Conservation (phyloP, 2,888 invertebrate species). For the Nomada fabriciana region DNA sequence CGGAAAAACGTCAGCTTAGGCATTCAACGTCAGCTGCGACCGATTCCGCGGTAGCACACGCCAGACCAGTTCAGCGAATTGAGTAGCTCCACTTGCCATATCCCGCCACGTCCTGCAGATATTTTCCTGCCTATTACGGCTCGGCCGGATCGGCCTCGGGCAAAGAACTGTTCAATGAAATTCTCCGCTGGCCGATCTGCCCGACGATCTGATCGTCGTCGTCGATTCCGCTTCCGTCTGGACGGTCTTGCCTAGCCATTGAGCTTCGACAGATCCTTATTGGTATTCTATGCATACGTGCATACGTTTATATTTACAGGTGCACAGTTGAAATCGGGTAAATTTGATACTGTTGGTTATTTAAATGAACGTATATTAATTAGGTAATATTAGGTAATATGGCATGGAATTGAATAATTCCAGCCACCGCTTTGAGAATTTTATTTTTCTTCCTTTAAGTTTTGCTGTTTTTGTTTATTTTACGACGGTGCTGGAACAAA, state of each 20-base stretch:
- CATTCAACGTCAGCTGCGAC: conserved; percentile 77
- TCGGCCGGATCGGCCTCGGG: conserved; percentile 68
- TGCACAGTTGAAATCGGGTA: too few species aligned
- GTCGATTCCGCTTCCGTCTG: conserved; percentile 59
- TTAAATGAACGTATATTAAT: too few species aligned
- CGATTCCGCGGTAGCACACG: conserved; percentile 74
- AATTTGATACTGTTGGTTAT: too few species aligned
- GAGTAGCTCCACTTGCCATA: conserved; percentile 75
- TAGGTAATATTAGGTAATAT: too few species aligned
- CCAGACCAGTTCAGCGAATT: conserved; percentile 80
- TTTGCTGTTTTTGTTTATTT: too few species aligned
- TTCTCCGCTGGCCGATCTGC: conserved; percentile 63
- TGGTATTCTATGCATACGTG: background rate
- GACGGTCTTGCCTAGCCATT: conserved; percentile 13
- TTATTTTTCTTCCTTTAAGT: too few species aligned
- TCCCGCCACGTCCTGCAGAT: conserved; percentile 72
- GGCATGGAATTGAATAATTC: too few species aligned
- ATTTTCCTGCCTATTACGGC: conserved; percentile 78
- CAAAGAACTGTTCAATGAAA: conserved; percentile 74
- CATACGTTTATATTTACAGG: too few species aligned
- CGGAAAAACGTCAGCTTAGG: conserved; percentile 77
- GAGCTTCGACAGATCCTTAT: background rate
- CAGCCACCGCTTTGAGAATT: too few species aligned
- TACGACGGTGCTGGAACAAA: too few species aligned
- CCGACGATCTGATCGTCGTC: conserved; percentile 41